Percentiles rank a stretch among this genome's conserved stretches.
These are phyloP conservation scores for Eucriotettix oculatus DNA, from an alignment of 2,888 invertebrate genomes.

Conservation along the genomic window DNA sequence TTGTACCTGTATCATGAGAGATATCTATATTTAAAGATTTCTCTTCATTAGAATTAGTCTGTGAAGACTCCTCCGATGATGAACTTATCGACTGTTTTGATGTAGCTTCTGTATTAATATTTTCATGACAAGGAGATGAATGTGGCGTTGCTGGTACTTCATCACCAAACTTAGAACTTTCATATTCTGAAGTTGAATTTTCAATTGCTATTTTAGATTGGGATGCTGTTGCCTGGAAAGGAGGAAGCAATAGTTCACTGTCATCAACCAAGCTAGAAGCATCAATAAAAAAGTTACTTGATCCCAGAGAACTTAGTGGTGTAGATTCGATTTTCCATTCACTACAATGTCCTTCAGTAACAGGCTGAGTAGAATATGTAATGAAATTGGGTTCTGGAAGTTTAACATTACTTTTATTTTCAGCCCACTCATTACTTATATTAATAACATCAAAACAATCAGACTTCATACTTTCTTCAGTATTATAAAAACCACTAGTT, in stretches of 20 bases:
- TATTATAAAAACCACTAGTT: no score
- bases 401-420: not conserved
- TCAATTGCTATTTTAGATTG: not conserved
- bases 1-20: no score
- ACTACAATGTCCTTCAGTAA: not conserved
- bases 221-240: not conserved
- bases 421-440: no score
- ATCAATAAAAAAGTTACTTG: conserved; percentile 52
- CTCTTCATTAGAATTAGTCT: conserved; percentile 1
- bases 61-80: no score
- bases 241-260: conserved; percentile 26
- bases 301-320: not conserved
- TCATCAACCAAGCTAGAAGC: conserved; percentile 60
- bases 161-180: not conserved
- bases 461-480: no score
- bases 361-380: not conserved
- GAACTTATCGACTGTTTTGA: no score
- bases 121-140: not conserved
- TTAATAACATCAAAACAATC: no score
- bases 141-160: conserved; percentile 1
- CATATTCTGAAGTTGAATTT: not conserved
- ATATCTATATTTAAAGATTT: conserved; percentile 1
- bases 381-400: not conserved
- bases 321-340: conserved; percentile 1
- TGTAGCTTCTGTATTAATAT: not conserved